Evolutionary conservation across 2,797 vertebrate species (phyloP).

Genomic region (Petrocephalus schoutedeni): DNA sequence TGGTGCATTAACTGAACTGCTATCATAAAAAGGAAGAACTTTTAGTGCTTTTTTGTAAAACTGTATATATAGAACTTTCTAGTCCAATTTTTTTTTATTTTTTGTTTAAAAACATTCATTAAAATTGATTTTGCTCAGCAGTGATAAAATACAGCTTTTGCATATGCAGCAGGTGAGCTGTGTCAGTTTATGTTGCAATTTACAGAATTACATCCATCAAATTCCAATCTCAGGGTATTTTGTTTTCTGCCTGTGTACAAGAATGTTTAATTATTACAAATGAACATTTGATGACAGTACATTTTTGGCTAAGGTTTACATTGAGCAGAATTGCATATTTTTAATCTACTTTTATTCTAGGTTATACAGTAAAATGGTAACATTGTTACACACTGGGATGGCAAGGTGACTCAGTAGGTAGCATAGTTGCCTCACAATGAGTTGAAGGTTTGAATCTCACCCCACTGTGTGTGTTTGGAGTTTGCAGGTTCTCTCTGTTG

Average conservation of each 20-base stretch:
- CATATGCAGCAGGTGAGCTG: not conserved
- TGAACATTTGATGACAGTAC: not conserved
- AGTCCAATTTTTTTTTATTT: not conserved
- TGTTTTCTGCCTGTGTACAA: not conserved
- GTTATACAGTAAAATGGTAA: not conserved
- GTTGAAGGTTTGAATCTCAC: not conserved
- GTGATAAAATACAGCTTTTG: not conserved
- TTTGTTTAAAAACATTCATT: not conserved
- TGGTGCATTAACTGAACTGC: slow-evolving; percentile 1
- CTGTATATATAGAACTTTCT: not conserved
- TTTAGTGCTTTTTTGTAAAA: not conserved
- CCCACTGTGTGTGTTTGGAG: not conserved
- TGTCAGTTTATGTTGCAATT: not conserved
- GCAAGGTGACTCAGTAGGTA: not conserved
- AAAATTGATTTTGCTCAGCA: slow-evolving; percentile 4
- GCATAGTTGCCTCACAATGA: not conserved
- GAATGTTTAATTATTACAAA: not conserved
- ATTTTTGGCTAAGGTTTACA: not conserved
- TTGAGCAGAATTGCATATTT: not conserved
- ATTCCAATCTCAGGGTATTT: not conserved
- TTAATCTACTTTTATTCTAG: not conserved
- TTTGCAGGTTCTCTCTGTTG: not conserved
- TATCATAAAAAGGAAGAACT: slow-evolving; percentile 11
- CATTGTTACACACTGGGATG: not conserved
- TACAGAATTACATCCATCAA: not conserved